phyloP scores from a whole-genome alignment of 2,797 vertebrate species.

The Gymnodraco acuticeps region DNA sequence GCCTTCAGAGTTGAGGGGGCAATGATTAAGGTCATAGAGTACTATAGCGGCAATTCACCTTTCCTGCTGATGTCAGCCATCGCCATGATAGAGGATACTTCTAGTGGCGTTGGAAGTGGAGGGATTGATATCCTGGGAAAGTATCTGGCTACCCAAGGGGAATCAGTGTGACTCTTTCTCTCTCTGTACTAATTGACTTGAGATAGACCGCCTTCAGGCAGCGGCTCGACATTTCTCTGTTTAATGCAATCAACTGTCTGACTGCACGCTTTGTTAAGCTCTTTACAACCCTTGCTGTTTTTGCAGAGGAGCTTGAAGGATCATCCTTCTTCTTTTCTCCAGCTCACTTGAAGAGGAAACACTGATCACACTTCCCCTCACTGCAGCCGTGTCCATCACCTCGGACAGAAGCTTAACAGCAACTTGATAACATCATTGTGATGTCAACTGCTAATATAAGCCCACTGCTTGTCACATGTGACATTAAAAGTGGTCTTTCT shows the following conservation, averaged over 20 bases:
- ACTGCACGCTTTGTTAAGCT: slow-evolving; percentile 37
- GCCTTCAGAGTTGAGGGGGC: slow-evolving; percentile 32
- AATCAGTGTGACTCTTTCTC: slow-evolving; percentile 54
- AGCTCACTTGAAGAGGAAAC: slow-evolving; percentile 34
- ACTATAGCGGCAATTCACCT: slow-evolving; percentile 52
- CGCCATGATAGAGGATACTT: slow-evolving; percentile 61
- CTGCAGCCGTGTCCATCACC: slow-evolving; percentile 18
- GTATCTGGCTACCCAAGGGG: slow-evolving; percentile 55
- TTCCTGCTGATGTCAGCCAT: slow-evolving; percentile 73
- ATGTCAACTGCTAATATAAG: slow-evolving; percentile 8
- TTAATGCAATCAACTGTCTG: slow-evolving; percentile 54
- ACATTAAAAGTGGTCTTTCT: neutral
- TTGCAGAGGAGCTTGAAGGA: slow-evolving; percentile 41
- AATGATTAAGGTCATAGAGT: slow-evolving; percentile 60
- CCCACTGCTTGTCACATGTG: neutral
- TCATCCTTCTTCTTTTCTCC: slow-evolving; percentile 19
- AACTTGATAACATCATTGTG: neutral
- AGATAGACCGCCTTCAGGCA: slow-evolving; percentile 52
- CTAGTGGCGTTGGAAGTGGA: slow-evolving; percentile 43
- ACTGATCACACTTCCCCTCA: slow-evolving; percentile 21
- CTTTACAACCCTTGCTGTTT: slow-evolving; percentile 6
- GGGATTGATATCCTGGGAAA: slow-evolving; percentile 69
- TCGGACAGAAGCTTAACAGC: slow-evolving; percentile 10
- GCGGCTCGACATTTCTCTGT: slow-evolving; percentile 25
- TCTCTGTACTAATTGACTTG: slow-evolving; percentile 51